These are phyloP conservation scores for Ara ararauna DNA, from an alignment of 2,797 vertebrate species.

Conservation along the genomic window DNA sequence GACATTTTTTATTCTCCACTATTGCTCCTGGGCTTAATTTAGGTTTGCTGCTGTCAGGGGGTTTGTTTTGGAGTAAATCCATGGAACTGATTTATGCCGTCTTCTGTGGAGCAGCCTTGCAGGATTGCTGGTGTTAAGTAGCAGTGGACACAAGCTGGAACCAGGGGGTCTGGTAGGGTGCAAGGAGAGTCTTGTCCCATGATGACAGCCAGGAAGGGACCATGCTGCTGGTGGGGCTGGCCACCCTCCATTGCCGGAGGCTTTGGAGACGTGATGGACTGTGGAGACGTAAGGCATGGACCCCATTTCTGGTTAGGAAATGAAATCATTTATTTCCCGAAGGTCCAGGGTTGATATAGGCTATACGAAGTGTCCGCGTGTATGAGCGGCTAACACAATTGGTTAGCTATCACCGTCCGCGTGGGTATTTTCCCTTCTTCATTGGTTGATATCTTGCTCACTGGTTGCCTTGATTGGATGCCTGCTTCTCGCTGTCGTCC, in stretches of 20 bases:
- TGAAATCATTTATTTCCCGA: too few species aligned
- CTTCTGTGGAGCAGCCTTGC: neutral
- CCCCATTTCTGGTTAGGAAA: too few species aligned
- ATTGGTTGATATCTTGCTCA: too few species aligned
- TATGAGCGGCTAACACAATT: too few species aligned
- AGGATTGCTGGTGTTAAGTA: neutral
- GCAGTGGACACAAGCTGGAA: neutral
- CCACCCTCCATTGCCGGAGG: neutral
- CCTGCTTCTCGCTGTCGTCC: too few species aligned
- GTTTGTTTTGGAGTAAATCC: neutral
- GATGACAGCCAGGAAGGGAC: neutral
- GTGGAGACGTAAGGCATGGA: too few species aligned
- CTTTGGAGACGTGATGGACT: neutral
- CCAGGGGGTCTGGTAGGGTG: neutral
- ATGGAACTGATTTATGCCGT: neutral
- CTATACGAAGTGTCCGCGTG: too few species aligned
- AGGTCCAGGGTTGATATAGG: too few species aligned
- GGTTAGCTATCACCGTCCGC: too few species aligned
- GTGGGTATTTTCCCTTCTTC: too few species aligned
- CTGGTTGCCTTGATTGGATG: too few species aligned
- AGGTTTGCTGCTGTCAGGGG: neutral
- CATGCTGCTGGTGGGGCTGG: neutral
- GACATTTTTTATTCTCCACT: neutral
- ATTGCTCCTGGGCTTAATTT: neutral
- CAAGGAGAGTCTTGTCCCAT: neutral